Evolutionary conservation across 2,797 vertebrate genomes (phyloP).

Genomic region (Helarctos malayanus): DNA sequence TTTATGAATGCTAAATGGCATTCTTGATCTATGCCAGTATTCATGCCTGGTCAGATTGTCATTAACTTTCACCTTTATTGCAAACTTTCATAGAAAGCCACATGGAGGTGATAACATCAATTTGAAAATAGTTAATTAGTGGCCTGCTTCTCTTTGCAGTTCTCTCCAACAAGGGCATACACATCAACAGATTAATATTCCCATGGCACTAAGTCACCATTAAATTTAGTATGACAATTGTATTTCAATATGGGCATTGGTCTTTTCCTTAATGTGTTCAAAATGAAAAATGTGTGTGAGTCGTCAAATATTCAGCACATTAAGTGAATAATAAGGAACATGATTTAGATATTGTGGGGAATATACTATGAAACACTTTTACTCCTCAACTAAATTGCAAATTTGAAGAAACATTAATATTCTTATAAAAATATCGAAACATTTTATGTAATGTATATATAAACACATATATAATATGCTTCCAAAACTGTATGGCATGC

Average conservation of each 20-base stretch:
- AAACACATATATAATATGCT: neutral
- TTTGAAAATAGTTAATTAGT: conserved; percentile 75
- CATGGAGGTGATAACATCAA: conserved; percentile 73
- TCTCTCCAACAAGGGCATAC: conserved; percentile 54
- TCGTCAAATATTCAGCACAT: neutral
- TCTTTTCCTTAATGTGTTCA: conserved; percentile 44
- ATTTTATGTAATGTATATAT: neutral
- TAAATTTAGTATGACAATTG: conserved; percentile 41
- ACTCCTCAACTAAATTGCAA: neutral
- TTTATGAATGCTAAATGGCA: conserved; percentile 42
- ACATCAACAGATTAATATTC: neutral
- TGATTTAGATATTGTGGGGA: neutral
- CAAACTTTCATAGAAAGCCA: conserved; percentile 62
- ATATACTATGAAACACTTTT: neutral
- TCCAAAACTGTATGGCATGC: neutral
- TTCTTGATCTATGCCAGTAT: conserved; percentile 49
- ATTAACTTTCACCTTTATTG: conserved; percentile 69
- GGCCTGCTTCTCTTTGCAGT: conserved; percentile 51
- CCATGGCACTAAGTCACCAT: neutral
- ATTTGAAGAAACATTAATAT: neutral
- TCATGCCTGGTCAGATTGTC: conserved; percentile 1
- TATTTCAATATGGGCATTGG: neutral
- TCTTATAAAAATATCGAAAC: neutral
- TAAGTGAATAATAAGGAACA: neutral
- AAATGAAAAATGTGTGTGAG: neutral